Evolutionary conservation across 2,797 vertebrate genomes (phyloP), one percentile per base, ranked within the genome.

Genomic region (Morus bassanus): DNA sequence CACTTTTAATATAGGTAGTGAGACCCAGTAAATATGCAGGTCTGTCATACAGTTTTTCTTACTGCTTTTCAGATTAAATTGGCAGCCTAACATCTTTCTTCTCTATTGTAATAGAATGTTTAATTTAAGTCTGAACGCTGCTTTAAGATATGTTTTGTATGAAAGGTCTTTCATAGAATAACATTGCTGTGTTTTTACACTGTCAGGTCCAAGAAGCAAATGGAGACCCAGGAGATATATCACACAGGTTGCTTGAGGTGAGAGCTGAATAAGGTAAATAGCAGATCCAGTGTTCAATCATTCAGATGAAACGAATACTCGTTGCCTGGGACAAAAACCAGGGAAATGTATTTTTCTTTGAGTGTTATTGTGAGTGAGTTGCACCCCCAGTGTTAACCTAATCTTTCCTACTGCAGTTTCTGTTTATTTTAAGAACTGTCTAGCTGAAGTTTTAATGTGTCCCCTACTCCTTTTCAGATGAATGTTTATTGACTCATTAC

Each of bases 401-500:
- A 59, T 72, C 10, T 91, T 76, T 87, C 18, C 31, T 64, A 16
- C 21, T 84, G 24, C 50, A 35, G 56, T 80, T 88, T 56, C 41
- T 77, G 31, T 13, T 85, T 85, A 12, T 81, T 81, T 56, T 73
- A 70, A 48, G 67, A 82, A 51, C 15, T 57, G n/a, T 46, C 53
- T 61, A 57, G 60, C 2, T 63, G 48, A 57, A 84, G 45, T 46
- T 85, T 75, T 74, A 81, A 53, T 85, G 63, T 46, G 21, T 53
- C 83, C 75, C 65, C 30, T 92, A 59, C 22, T 89, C n/a, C 28
- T 73, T 82, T 89, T 93, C 35, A n/a, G 48, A 80, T 83, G 37
- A 83, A 92, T 85, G 74, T 94, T 95, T 95, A 72, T 95, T 88
- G 95, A 93, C 56, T 80, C 45, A 35, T 84, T 93, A 86, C 77